phyloP scores from a whole-genome alignment of 2,113 vertebrate genomes.

The Dryoscopus gambensis region DNA sequence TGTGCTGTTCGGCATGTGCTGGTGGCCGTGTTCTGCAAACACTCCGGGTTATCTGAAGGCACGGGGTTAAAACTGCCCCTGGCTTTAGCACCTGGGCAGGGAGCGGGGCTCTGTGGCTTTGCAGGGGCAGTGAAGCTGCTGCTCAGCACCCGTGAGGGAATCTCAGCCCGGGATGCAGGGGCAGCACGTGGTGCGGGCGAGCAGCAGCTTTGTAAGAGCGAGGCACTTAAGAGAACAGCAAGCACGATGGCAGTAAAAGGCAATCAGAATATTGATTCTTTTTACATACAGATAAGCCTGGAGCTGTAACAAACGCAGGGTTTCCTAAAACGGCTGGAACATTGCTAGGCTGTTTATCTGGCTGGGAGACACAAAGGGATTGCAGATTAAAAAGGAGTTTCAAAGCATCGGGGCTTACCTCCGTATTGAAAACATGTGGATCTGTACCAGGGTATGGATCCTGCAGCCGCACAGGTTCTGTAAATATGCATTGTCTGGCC shows the following conservation, averaged over 20 bases:
- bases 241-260: neutral
- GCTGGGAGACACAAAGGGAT: constrained; percentile 22
- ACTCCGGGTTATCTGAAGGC: neutral
- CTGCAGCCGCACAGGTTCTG: neutral
- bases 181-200: neutral
- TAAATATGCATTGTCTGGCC: neutral
- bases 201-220: neutral
- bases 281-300: constrained; percentile 4
- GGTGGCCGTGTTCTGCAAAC: neutral
- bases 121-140: neutral
- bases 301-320: constrained; percentile 9
- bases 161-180: neutral
- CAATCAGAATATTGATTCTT: constrained; percentile 50
- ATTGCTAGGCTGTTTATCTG: constrained; percentile 32
- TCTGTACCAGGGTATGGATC: neutral
- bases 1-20: neutral
- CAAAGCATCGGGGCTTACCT: neutral
- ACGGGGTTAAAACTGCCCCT: neutral
- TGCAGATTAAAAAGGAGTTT: constrained; percentile 14
- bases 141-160: neutral
- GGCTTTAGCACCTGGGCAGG: neutral
- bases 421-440: neutral
- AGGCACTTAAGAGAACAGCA: neutral
- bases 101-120: neutral
- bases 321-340: constrained; percentile 15